Evolutionary conservation across 2,113 vertebrate genomes (phyloP).

Genomic region (Paradisaea rubra): DNA sequence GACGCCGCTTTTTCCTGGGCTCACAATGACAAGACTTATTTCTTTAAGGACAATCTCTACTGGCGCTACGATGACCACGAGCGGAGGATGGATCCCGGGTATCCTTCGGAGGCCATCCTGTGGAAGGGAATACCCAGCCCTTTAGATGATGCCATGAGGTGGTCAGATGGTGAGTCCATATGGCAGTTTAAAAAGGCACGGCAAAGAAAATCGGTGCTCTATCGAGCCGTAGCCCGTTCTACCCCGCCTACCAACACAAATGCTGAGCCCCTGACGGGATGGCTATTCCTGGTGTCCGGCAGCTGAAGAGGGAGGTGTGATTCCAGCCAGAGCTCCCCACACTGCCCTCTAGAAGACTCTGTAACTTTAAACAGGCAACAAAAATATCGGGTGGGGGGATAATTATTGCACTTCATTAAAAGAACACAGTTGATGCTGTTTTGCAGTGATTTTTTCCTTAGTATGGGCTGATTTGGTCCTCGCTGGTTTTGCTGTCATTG

Average conservation of each 20-base stretch:
- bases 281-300: neutral
- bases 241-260: neutral
- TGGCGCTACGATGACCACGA: conserved; percentile 90
- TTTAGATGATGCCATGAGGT: conserved; percentile 90
- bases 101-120: conserved; percentile 80
- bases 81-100: conserved; percentile 85
- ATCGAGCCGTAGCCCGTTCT: neutral
- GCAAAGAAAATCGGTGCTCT: neutral
- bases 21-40: conserved; percentile 94
- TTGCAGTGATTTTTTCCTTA: neutral
- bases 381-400: neutral
- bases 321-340: neutral
- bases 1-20: conserved; percentile 91
- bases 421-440: neutral
- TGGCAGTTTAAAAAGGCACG: neutral
- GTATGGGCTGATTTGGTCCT: neutral
- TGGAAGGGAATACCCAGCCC: conserved; percentile 89
- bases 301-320: neutral
- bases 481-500: neutral
- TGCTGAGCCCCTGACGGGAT: neutral
- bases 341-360: neutral
- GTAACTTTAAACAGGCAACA: neutral
- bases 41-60: conserved; percentile 90
- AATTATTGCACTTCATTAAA: neutral
- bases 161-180: conserved; percentile 87